Base-by-base conservation (phyloP, 2,797 vertebrate genomes). In the Cebuella pygmaea region DNA sequence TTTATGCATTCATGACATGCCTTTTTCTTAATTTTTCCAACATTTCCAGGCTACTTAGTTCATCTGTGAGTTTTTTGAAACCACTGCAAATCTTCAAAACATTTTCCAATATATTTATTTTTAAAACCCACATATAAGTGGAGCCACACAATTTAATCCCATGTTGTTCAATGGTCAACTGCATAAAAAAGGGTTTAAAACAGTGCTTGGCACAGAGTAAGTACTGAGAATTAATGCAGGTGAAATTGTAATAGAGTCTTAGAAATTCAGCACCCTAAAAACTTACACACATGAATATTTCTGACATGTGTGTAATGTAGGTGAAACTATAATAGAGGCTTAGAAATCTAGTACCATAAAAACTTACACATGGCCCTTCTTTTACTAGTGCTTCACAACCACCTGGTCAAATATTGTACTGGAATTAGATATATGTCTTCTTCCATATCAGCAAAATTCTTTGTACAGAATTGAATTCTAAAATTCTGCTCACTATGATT, bases 251-350 rank as follows among this genome's bases (percentile, higher is more conserved):
- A 36, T 55, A 90, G 20, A 55, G 10, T 70, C 33, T 79, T n/a
- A 85, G 78, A 96, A 82, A 50, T 48, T 74, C 27, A 78, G 48
- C 48, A 90, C 83, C 55, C 48, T 30, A 75, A 88, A 93, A 88
- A 55, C 22, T 20, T 79, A 90, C 46, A 30, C 89, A 82, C 41
- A 36, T 30, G 57, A n/a, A n/a, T 13, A 70, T 76, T 59, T 59
- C 52, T 64, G 24, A 76, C 20, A 1, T 22, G 52, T 55, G 52
- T 55, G 20, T 55, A 55, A 55, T 20, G 20, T 55, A 55, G 52
- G 52, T 55, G 52, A 55, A 55, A 80, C 7, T 80, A 26, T 20
- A 26, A 39, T 52, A 91, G 22, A 57, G 9, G 64, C 39, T 80
- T 36, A 83, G 70, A 96, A 80, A 59, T 39, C 79, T 30, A 79